Percentiles rank a stretch among this genome's conserved stretches.
Evolutionary conservation across 2,113 vertebrate species (phyloP).

Genomic region (Tychaedon coryphoeus): DNA sequence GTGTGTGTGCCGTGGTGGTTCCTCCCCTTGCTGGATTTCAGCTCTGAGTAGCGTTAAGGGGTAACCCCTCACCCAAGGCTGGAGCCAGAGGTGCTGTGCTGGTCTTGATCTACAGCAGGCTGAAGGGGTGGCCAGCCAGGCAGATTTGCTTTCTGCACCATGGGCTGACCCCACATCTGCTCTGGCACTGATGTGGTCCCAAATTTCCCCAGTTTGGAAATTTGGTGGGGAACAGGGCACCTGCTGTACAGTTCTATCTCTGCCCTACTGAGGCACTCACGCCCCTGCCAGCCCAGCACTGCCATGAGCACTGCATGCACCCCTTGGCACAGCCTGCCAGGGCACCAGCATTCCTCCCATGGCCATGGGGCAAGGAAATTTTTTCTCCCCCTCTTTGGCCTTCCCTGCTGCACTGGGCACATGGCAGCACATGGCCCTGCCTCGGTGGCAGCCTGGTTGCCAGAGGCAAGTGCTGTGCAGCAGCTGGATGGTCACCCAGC

Average conservation of each 20-base stretch:
- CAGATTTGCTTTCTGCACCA: not conserved
- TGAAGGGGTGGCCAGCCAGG: not conserved
- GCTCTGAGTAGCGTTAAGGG: not conserved
- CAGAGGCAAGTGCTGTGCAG: not conserved
- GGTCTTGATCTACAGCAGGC: not conserved
- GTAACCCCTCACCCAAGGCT: constrained; percentile 17
- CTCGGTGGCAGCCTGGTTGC: not conserved
- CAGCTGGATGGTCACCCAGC: not conserved
- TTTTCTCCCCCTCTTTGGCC: not conserved
- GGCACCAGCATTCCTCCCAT: not conserved
- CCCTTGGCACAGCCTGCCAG: not conserved
- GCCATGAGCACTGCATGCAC: not conserved
- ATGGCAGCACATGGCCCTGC: not conserved
- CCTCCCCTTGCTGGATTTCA: constrained; percentile 19
- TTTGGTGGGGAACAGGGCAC: not conserved
- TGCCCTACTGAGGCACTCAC: not conserved
- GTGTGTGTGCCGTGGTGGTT: not conserved
- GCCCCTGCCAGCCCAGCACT: not conserved
- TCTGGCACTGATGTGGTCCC: not conserved
- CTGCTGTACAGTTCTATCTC: not conserved
- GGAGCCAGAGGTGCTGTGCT: constrained; percentile 26
- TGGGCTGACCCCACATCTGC: not conserved
- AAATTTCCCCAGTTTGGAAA: not conserved
- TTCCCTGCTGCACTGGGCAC: not conserved
- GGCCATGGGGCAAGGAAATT: rapidly evolving